Evolutionary conservation across 2,888 invertebrate species (phyloP).

Genomic region (Harmothoe impar): DNA sequence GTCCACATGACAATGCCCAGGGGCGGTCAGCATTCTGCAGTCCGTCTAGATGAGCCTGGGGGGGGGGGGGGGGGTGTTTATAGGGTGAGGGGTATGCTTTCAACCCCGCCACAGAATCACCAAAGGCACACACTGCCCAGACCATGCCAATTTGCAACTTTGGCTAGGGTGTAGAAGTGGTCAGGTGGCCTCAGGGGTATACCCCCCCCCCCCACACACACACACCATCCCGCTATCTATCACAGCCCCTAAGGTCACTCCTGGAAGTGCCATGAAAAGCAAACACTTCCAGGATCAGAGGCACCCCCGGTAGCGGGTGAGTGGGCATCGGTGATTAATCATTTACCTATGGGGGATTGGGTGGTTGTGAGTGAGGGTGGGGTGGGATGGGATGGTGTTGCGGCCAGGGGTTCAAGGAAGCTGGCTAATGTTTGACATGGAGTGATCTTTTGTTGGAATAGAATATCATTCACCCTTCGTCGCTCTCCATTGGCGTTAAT

Average conservation of each 20-base stretch:
- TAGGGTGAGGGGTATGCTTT: background rate
- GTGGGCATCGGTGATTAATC: background rate
- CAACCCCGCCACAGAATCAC: background rate
- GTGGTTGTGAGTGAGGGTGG: background rate
- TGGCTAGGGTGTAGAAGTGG: background rate
- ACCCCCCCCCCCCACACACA: background rate
- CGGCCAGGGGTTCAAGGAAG: no score
- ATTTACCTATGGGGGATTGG: background rate
- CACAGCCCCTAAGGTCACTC: background rate
- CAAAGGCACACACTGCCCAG: background rate
- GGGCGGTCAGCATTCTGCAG: background rate
- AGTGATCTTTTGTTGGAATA: no score
- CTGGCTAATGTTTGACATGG: no score
- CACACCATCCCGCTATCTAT: no score
- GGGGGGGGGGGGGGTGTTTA: no score
- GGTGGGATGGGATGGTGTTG: no score
- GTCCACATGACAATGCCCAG: background rate
- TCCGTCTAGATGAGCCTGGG: background rate
- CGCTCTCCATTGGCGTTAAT: no score
- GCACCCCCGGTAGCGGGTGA: background rate
- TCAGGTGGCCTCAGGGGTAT: background rate
- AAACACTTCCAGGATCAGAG: slow-evolving; percentile 31
- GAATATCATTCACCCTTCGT: no score
- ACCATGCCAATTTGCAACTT: background rate
- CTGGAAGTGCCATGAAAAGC: slow-evolving; percentile 33